Evolutionary conservation across 2,113 vertebrate species (phyloP), one percentile per base, ranked within the genome.

Genomic region (Rostratula benghalensis): DNA sequence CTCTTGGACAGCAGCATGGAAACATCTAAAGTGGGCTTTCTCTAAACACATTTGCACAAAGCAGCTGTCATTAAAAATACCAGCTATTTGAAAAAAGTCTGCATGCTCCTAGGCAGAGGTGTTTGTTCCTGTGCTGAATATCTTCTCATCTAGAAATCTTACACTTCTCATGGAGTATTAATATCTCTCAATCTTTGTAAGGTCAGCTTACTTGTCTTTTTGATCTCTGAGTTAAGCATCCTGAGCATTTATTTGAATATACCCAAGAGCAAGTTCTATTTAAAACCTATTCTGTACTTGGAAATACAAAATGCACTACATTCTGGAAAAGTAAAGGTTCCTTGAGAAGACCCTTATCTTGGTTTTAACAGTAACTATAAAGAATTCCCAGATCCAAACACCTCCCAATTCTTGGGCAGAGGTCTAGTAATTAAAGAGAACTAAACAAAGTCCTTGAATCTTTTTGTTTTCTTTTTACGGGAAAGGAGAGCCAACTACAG

Each of bases 121-220:
- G 84, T 96, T 93, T 84, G 63, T 61, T 95, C 54, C 69, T 73
- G 48, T 68, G 56, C 82, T 84, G 84, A 94, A 57, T 51, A 80
- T 48, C 54, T 95, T 95, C 69, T 92, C 87, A 83, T 82, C 59
- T 65, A 48, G 35, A 50, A 69, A 54, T 37, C 67, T 93, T 68
- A 71, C 78, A 54, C 11, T 79, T 79, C 65, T 63, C 48, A 20
- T 6, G 14, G 64, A 68, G 21, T 17, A 67, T 87, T 86, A 75
- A 60, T 22, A 46, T 24, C 39, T 83, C 64, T 71, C 27, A 70
- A 51, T 53, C n/a, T 46, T 59, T 51, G 18, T 83, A 69, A 86
- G n/a, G 43, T 33, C 67, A 93, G 1, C 24, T 83, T 61, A 53
- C 39, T 86, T 85, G n/a, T 28, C 35, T 74, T 70, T 94, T 35